These are phyloP conservation scores for Pteria penguin DNA, from an alignment of 2,888 invertebrate genomes.

Conservation along the genomic window DNA sequence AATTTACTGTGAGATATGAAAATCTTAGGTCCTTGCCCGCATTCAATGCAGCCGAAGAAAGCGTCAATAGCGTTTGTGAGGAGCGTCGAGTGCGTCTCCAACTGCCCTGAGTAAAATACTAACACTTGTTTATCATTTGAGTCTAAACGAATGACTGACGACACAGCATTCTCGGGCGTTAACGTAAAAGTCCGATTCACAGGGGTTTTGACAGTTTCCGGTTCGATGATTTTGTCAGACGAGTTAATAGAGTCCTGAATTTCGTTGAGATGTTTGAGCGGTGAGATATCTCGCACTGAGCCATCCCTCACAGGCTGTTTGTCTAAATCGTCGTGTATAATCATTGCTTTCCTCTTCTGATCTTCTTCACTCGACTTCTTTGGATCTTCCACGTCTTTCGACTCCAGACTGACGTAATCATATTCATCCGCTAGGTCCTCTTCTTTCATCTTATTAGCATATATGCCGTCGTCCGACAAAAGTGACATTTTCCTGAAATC, in stretches of 20 bases:
- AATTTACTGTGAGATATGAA: constrained; percentile 96
- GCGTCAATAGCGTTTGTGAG: constrained; percentile 94
- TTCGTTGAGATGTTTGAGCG: constrained; percentile 20
- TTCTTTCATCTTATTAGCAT: constrained; percentile 60
- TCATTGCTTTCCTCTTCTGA: constrained; percentile 3
- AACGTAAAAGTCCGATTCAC: constrained; percentile 36
- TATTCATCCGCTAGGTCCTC: constrained; percentile 90
- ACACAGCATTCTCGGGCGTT: constrained; percentile 20
- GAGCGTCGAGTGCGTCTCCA: constrained; percentile 88
- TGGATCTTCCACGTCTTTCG: constrained; percentile 27
- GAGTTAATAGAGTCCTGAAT: constrained; percentile 19
- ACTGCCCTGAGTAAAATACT: constrained; percentile 92
- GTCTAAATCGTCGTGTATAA: constrained; percentile 27
- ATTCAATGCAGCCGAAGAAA: constrained; percentile 93
- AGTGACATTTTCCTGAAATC: constrained; percentile 45
- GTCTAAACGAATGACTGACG: constrained; percentile 75
- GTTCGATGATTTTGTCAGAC: constrained; percentile 42
- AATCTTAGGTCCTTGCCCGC: constrained; percentile 94
- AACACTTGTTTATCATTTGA: constrained; percentile 91
- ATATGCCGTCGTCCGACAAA: constrained; percentile 44
- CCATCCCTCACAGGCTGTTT: constrained; percentile 35
- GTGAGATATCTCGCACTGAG: constrained; percentile 8
- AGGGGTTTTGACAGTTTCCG: constrained; percentile 46
- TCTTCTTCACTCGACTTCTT: constrained; percentile 32
- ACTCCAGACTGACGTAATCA: constrained; percentile 91